These are phyloP conservation scores for Eupithecia inturbata DNA, from an alignment of 2,888 invertebrate species.

Conservation along the genomic window DNA sequence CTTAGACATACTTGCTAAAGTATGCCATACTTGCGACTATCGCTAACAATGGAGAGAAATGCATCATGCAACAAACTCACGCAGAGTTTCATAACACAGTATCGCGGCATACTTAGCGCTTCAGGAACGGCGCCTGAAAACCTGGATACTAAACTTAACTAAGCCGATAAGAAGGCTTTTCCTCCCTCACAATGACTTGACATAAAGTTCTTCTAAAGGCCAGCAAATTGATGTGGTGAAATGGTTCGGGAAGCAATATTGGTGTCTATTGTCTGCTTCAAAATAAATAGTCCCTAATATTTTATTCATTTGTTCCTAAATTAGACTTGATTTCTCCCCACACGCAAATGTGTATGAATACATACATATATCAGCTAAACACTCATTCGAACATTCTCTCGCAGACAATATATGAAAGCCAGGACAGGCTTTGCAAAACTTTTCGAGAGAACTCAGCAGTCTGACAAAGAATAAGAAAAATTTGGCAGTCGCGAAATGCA, in stretches of 20 bases:
- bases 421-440: conserved; percentile 41
- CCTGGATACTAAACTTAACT: conserved; percentile 21
- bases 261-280: conserved; percentile 16
- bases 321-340: conserved; percentile 10
- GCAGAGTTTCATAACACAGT: conserved; percentile 25
- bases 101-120: conserved; percentile 15
- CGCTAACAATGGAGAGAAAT: conserved; percentile 25
- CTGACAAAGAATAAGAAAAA: conserved; percentile 68
- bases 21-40: conserved; percentile 9
- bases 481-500: conserved; percentile 63
- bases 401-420: conserved; percentile 40
- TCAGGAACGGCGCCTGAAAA: conserved; percentile 20
- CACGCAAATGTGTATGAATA: conserved; percentile 20
- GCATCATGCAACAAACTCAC: conserved; percentile 26
- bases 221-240: neutral
- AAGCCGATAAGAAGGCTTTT: conserved; percentile 15
- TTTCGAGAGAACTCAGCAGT: conserved; percentile 59
- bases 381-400: conserved; percentile 32
- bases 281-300: conserved; percentile 4
- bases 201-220: conserved; percentile 1
- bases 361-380: conserved; percentile 21
- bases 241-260: neutral
- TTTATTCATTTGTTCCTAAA: conserved; percentile 15
- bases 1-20: neutral
- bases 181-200: neutral